phyloP scores from a whole-genome alignment of 2,113 vertebrate species.

The Puma concolor region DNA sequence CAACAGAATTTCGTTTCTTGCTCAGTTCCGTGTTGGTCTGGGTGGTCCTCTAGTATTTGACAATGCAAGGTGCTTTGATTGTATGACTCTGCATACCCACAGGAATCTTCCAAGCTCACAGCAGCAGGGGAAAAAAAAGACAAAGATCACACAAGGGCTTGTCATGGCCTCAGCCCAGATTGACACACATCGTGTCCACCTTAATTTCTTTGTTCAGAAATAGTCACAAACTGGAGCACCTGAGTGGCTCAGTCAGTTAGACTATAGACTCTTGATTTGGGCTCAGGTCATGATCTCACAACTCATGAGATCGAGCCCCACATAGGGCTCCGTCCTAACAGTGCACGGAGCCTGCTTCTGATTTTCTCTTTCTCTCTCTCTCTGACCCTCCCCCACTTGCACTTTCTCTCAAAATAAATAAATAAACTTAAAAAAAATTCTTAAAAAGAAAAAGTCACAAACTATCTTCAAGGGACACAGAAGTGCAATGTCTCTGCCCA shows the following conservation, averaged over 20 bases:
- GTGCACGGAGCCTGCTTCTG: too few species aligned
- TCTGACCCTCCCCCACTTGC: too few species aligned
- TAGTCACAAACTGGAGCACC: neutral
- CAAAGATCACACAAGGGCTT: neutral
- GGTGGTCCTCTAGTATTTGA: neutral
- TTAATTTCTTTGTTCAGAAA: neutral
- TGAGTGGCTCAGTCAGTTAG: too few species aligned
- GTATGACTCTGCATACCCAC: rapidly evolving
- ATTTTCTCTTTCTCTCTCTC: too few species aligned
- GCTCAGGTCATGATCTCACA: too few species aligned
- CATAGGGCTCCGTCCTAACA: too few species aligned
- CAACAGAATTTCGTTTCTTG: neutral
- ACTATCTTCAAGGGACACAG: too few species aligned
- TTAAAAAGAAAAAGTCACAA: neutral
- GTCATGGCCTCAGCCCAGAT: neutral
- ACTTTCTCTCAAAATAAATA: too few species aligned
- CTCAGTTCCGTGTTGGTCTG: neutral
- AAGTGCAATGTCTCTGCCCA: neutral
- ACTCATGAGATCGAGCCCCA: too few species aligned
- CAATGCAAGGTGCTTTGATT: neutral
- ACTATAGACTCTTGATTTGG: too few species aligned
- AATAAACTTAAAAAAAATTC: too few species aligned
- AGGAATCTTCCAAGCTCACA: neutral
- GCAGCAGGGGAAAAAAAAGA: neutral
- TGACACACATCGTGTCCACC: rapidly evolving